phyloP scores from a whole-genome alignment of 2,113 vertebrate species.

The Narcine bancroftii region DNA sequence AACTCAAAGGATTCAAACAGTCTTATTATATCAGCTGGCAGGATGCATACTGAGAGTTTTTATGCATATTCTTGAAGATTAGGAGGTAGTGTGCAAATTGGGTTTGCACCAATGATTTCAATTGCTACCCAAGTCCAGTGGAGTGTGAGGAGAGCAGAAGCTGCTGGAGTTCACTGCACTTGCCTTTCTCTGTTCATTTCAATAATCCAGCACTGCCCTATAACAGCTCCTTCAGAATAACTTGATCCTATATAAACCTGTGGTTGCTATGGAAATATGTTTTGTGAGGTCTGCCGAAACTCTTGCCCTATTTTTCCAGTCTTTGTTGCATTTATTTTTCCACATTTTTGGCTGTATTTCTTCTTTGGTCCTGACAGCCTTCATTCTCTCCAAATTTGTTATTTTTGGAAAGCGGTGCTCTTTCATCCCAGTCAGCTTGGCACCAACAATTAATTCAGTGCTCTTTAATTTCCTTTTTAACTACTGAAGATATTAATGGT shows the following conservation, averaged over 20 bases:
- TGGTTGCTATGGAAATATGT: not conserved
- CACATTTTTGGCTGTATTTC: constrained; percentile 27
- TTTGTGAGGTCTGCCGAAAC: constrained; percentile 26
- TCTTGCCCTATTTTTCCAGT: constrained; percentile 31
- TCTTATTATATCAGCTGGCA: constrained; percentile 25
- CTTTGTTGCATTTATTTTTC: constrained; percentile 36
- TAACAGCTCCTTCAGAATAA: constrained; percentile 31
- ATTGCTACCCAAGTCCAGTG: not conserved
- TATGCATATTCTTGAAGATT: constrained; percentile 19
- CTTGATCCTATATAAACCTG: constrained; percentile 29
- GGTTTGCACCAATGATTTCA: not conserved
- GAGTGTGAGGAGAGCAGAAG: not conserved
- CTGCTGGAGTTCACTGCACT: constrained; percentile 21
- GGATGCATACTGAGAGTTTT: not conserved
- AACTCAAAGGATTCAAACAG: constrained; percentile 14
- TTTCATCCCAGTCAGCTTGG: constrained; percentile 34
- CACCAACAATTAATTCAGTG: constrained; percentile 32
- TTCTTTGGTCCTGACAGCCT: constrained; percentile 30
- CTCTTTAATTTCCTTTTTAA: constrained; percentile 36
- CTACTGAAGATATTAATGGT: constrained; percentile 35
- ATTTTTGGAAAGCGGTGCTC: constrained; percentile 29
- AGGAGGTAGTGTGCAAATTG: constrained; percentile 21
- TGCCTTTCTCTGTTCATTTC: not conserved
- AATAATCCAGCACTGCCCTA: constrained; percentile 10
- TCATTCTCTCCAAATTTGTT: constrained; percentile 21